Base-by-base conservation (phyloP, 2,888 invertebrate species). In the Pilophorus perplexus region DNA sequence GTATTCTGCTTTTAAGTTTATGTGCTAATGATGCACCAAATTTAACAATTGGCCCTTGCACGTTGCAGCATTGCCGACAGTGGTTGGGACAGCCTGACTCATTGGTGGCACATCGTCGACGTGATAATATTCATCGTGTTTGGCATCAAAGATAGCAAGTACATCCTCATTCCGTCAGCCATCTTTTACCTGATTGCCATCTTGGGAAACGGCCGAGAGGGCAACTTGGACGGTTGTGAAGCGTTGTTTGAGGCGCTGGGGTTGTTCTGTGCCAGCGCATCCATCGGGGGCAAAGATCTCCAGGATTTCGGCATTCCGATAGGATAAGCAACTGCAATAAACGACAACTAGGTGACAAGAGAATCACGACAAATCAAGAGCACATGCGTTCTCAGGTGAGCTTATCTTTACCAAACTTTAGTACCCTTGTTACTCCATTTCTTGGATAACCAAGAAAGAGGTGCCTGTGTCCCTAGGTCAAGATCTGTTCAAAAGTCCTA, bases 111-210 rank as follows among this genome's bases (percentile, higher is more conserved):
- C 38, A 37, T 55, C 8, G 20, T 55, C 38, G 22, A 5, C 12
- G 23, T 38, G 5, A 22, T 10, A 3, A 8, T 38, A 2, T 10
- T 38, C 18, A 20, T 18, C 38, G 14, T 18, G 20, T 55, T 55
- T 8, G 55, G 33, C 20, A 14, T 55, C 37, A 55, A n/a, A 38
- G 55, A 55, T 22, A n/a, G 37, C 2, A 55, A 55, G 55, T 55
- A 55, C 22, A 55, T 55, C 12, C 38, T 55, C 12, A 2, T 33
- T 14, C 20, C 38, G 22, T 18, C 33, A 3, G 37, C 25, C 1
- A n/a, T 55, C 37, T 37, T 22, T 20, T 55, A 38, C 38, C 38
- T 55, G 4, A 6, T 55, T 2, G 28, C 55, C 1, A 18, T 55
- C n/a, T 55, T 38, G 22, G 38, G 55, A 16, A 18, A 54, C 18